Percentiles rank a stretch among this genome's conserved stretches.
phyloP scores from a whole-genome alignment of 1,140 invertebrate species.

The Diorhabda elongata region DNA sequence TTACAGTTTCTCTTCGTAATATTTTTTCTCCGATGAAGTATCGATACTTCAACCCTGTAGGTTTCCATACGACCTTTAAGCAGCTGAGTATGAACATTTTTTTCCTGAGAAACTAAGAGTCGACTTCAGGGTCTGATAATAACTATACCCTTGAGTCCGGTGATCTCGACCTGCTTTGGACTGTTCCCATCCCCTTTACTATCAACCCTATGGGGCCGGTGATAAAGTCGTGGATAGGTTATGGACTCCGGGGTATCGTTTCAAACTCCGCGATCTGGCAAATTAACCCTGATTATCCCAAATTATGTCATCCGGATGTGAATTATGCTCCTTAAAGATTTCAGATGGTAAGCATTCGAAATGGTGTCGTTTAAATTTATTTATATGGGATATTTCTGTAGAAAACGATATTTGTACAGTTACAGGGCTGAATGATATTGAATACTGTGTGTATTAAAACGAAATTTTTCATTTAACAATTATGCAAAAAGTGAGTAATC shows the following conservation, averaged over 20 bases:
- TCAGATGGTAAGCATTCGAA: background rate
- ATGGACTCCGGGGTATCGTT: conserved; percentile 18
- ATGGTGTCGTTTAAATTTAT: no score
- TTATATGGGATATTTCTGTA: no score
- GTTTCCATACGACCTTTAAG: background rate
- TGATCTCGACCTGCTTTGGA: background rate
- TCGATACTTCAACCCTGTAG: no score
- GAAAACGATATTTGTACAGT: no score
- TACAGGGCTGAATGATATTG: no score
- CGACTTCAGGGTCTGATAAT: conserved; percentile 5
- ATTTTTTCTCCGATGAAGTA: no score
- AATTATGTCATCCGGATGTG: conserved; percentile 4
- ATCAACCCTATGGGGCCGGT: conserved; percentile 3
- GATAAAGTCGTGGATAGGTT: conserved; percentile 12
- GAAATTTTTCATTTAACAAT: no score
- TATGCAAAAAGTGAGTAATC: no score
- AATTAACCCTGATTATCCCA: conserved; percentile 15
- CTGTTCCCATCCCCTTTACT: background rate
- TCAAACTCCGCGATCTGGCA: conserved; percentile 11
- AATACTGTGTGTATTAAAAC: no score
- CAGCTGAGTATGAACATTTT: background rate
- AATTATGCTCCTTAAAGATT: background rate
- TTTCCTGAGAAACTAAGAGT: background rate
- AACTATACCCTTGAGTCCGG: conserved; percentile 5
- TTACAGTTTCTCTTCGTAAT: no score